Base-by-base conservation (phyloP, 2,797 vertebrate species). In the Aselliscus stoliczkanus region DNA sequence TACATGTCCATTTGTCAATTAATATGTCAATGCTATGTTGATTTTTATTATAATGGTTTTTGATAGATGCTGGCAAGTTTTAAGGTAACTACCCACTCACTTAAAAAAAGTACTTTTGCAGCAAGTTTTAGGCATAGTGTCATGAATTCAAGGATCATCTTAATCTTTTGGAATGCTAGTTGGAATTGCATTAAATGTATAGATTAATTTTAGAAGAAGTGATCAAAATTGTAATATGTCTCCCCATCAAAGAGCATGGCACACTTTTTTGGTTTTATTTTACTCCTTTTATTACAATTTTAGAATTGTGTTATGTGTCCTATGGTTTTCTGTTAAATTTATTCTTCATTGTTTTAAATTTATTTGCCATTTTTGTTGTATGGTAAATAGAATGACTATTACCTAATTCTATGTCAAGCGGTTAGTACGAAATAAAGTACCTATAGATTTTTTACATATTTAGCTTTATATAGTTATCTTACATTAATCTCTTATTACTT, bases 1-100 rank as follows among this genome's bases (percentile, higher is more conserved):
- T 11, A 37, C 15, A 20, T 23, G 84, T 65, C 52, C 44, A 1
- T 88, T 90, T 80, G 17, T 80, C 5, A 23, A 18, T 39, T 52
- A 44, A 12, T 20, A n/a, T 10, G 2, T 47, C 3, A 37, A 1
- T 2, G 25, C 7, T 1, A 2, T 31, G 34, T 37, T 58, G 54
- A n/a, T n/a, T 88, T 93, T 84, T 42, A 31, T 79, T 69, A 64
- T 11, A 82, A 31, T 12, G 17, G 7, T 27, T 72, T 70, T 95
- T 44, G 89, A 65, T 42, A 52, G 29, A 65, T 72, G 83, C 14
- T 76, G 18, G 8, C 47, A 91, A 75, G 1, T 82, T 6, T 7
- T 29, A 62, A 82, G 34, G 4, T n/a, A 91, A 95, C 39, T 64
- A 0, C 3, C 29, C 23, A 27, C 17, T 37, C 18, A 47, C 10